Evolutionary conservation across 1,140 invertebrate genomes (phyloP).

Genomic region (Drosophila truncata): DNA sequence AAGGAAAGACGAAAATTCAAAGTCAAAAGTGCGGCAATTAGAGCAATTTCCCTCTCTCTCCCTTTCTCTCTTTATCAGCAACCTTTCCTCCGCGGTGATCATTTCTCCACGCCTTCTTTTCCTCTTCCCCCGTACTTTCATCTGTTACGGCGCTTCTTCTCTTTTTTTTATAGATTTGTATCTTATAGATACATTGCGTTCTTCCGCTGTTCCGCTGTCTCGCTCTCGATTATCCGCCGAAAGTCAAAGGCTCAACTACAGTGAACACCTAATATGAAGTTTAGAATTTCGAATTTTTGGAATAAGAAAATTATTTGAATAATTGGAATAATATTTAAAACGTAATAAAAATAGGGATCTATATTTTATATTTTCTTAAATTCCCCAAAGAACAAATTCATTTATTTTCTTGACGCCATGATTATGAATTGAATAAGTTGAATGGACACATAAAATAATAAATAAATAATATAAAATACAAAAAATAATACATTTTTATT

Average conservation of each 20-base stretch:
- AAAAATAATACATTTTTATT: too few species aligned
- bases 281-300: too few species aligned
- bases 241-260: slow-evolving; percentile 33
- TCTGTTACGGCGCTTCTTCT: slow-evolving; percentile 1
- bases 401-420: background rate
- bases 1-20: slow-evolving; percentile 40
- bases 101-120: background rate
- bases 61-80: slow-evolving; percentile 7
- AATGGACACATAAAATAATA: too few species aligned
- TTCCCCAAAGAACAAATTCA: background rate
- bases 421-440: too few species aligned
- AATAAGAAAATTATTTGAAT: background rate
- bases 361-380: too few species aligned
- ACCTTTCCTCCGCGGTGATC: slow-evolving; percentile 22
- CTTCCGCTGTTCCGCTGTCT: slow-evolving; percentile 48
- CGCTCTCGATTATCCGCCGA: slow-evolving; percentile 32
- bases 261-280: background rate
- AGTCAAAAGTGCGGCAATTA: slow-evolving; percentile 70
- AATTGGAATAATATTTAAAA: background rate
- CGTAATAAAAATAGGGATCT: too few species aligned
- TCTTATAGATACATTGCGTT: slow-evolving; percentile 14
- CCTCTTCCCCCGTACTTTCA: background rate
- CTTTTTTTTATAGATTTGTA: background rate
- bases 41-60: slow-evolving; percentile 42
- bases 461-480: too few species aligned